Base-by-base conservation (phyloP, 2,797 vertebrate species). In the Anabacerthia variegaticeps region DNA sequence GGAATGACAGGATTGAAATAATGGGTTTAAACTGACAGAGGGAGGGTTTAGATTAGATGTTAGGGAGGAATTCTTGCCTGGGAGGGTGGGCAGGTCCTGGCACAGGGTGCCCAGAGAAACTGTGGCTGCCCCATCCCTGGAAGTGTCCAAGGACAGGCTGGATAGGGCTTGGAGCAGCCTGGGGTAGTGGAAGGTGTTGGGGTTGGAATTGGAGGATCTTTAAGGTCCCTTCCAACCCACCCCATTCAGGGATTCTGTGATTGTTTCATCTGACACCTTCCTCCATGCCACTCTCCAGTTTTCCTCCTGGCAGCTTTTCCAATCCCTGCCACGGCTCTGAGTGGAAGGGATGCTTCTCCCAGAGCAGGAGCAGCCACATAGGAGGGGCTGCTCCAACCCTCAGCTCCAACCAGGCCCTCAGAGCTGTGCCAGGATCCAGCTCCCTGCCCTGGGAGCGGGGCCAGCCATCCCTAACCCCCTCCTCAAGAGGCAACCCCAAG, bases 161-260 rank as follows among this genome's bases (percentile, higher is more conserved):
- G 79, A 37, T 1, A 2, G 4, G 54, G 67, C 37, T 30, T 27
- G 51, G 69, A 62, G 30, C 55, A 21, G 1, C 16, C 55, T 26
- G 56, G 36, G 18, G 3, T 1, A 1, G 18, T 3, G 22, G 26
- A 1, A 65, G 32, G 8, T 62, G 7, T 37, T 14, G 13, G 20
- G 27, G 30, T 21, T 12, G 28, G 75, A 62, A 58, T 6, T 17
- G 20, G 4, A 54, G 44, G 43, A n/a, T 4, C 14, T 16, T 19
- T 28, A 9, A 32, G 26, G 27, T 51, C n/a, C 16, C 21, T 87
- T 30, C 37, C 24, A 19, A 10, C 41, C 26, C 49, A 41, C 55
- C n/a, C 26, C 3, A 1, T 19, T 28, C 55, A 14, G 39, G 54
- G 34, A 27, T 16, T 23, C 61, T 15, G 6, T 32, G 30, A n/a